Conservation (phyloP, 1,140 invertebrate genomes). For the Ceratina australensis region DNA sequence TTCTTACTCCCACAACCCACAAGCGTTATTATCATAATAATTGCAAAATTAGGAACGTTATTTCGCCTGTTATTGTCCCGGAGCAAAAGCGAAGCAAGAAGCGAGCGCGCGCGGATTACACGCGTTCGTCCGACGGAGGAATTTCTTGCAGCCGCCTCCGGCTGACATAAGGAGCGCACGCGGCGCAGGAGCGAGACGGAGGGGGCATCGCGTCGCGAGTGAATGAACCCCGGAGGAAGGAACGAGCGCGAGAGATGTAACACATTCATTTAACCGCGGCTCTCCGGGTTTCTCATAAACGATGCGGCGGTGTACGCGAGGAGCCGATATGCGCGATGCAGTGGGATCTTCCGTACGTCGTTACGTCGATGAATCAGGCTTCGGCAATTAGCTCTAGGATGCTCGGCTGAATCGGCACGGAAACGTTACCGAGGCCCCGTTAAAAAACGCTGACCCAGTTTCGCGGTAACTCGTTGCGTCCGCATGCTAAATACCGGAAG, state of each 20-base stretch:
- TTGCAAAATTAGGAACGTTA: too few relatives aligned
- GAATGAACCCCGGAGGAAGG: slow-evolving; percentile 53
- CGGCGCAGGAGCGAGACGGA: neutral
- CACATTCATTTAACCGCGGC: slow-evolving; percentile 59
- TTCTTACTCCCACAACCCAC: too few relatives aligned
- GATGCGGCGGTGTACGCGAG: neutral
- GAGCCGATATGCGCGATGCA: neutral
- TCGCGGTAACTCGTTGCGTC: slow-evolving; percentile 6
- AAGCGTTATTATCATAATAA: too few relatives aligned
- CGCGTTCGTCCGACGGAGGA: slow-evolving; percentile 25
- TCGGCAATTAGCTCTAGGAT: slow-evolving; percentile 17
- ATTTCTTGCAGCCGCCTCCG: slow-evolving; percentile 42
- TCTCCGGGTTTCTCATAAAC: slow-evolving; percentile 46
- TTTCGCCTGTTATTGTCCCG: neutral
- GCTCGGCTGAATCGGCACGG: slow-evolving; percentile 7
- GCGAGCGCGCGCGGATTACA: slow-evolving; percentile 17
- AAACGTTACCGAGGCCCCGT: slow-evolving; percentile 1
- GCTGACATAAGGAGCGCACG: slow-evolving; percentile 49
- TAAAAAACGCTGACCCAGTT: slow-evolving; percentile 22
- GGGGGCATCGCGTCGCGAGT: slow-evolving; percentile 38
- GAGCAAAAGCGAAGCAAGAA: neutral
- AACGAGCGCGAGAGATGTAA: slow-evolving; percentile 54
- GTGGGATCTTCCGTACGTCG: slow-evolving; percentile 35
- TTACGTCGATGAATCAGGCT: slow-evolving; percentile 20
- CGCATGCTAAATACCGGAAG: slow-evolving; percentile 23